Percentiles rank a stretch among this genome's conserved stretches.
phyloP scores from a whole-genome alignment of 2,888 invertebrate genomes.

The Zootermopsis nevadensis region DNA sequence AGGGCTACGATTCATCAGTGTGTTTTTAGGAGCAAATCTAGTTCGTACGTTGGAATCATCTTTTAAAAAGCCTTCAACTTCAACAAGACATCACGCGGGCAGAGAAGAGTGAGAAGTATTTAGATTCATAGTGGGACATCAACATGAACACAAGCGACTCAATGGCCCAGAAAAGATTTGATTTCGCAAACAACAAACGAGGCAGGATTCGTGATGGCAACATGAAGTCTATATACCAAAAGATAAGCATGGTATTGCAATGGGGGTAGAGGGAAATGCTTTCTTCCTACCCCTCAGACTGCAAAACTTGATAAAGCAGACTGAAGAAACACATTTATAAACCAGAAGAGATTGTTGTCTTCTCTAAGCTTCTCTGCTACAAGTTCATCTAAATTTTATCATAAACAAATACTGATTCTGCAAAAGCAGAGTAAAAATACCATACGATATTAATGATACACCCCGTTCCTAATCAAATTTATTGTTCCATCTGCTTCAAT shows the following conservation, averaged over 20 bases:
- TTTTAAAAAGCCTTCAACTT: slow-evolving; percentile 9
- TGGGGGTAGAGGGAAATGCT: neutral
- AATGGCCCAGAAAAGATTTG: slow-evolving; percentile 50
- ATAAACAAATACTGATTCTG: too few relatives aligned
- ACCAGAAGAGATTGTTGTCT: neutral
- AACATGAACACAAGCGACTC: slow-evolving; percentile 47
- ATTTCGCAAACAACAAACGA: slow-evolving; percentile 48
- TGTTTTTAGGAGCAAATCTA: too few relatives aligned
- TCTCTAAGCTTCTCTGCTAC: too few relatives aligned
- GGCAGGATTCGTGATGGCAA: neutral
- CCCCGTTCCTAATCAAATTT: too few relatives aligned
- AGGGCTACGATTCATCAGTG: too few relatives aligned
- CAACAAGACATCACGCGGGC: neutral
- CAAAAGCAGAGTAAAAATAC: too few relatives aligned
- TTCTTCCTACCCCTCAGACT: neutral
- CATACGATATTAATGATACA: too few relatives aligned
- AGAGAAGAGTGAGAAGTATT: neutral
- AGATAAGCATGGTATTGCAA: neutral
- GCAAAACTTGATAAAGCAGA: too few relatives aligned
- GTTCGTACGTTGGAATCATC: too few relatives aligned
- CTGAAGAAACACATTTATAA: neutral
- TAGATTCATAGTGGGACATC: neutral
- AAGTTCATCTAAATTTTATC: too few relatives aligned
- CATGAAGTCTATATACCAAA: neutral
- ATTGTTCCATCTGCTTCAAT: too few relatives aligned